These are phyloP conservation scores for Isurus oxyrinchus DNA, from an alignment of 2,113 vertebrate species.

Conservation along the genomic window DNA sequence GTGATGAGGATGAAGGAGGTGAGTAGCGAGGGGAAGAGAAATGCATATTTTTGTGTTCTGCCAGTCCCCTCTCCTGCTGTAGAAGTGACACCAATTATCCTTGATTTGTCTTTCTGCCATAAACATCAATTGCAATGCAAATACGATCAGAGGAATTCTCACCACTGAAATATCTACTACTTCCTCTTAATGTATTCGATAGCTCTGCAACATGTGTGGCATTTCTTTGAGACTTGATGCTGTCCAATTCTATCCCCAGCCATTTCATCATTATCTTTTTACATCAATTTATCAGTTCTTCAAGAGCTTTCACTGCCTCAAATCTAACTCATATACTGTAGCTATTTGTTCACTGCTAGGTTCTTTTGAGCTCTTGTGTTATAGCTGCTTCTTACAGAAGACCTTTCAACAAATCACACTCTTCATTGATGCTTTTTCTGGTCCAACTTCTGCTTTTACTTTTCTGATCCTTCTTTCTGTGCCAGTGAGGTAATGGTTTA, in stretches of 20 bases:
- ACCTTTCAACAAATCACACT: background rate
- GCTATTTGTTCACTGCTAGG: background rate
- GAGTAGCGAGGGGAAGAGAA: background rate
- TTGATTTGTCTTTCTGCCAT: background rate
- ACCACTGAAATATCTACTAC: background rate
- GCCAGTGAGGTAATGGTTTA: background rate
- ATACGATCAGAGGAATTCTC: background rate
- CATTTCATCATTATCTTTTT: background rate
- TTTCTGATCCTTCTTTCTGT: background rate
- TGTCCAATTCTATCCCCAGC: background rate
- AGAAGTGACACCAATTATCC: background rate
- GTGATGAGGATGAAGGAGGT: background rate
- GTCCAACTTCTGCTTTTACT: background rate
- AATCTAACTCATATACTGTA: background rate
- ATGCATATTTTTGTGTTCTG: background rate
- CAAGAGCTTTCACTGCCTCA: background rate
- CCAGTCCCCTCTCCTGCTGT: background rate
- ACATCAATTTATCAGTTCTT: background rate
- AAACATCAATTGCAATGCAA: background rate
- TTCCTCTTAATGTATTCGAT: background rate
- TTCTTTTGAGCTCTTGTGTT: background rate
- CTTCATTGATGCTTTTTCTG: background rate
- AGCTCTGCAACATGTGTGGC: background rate
- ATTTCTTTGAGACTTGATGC: background rate
- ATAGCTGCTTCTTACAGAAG: background rate